Percentiles rank a stretch among this genome's conserved stretches.
Evolutionary conservation across 2,113 vertebrate species (phyloP).

Genomic region (Azemiops feae): DNA sequence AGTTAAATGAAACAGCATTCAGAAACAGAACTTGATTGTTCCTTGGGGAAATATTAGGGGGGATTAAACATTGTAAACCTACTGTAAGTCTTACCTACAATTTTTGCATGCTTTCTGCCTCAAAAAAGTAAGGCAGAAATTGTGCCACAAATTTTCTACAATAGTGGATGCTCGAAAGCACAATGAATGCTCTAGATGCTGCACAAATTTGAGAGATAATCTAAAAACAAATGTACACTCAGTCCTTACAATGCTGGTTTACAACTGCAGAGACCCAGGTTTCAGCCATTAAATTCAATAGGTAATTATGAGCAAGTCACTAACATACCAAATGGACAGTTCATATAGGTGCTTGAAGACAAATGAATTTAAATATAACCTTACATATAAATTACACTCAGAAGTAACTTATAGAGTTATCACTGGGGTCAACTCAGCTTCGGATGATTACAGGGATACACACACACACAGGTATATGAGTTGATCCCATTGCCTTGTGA

Average conservation of each 20-base stretch:
- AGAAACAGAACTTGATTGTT: not conserved
- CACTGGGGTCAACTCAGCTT: not conserved
- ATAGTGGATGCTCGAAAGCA: not conserved
- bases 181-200: not conserved
- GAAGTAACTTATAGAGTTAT: not conserved
- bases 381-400: not conserved
- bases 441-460: not conserved
- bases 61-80: not conserved
- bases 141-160: not conserved
- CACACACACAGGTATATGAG: not conserved
- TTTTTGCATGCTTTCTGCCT: not conserved
- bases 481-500: not conserved
- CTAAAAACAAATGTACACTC: not conserved
- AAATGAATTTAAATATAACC: not conserved
- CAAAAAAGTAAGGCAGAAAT: not conserved
- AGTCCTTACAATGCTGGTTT: not conserved
- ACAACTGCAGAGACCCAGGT: not conserved
- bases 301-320: not conserved
- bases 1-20: not conserved
- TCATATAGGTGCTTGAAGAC: not conserved
- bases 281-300: not conserved
- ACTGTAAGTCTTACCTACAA: not conserved
- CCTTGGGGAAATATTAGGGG: not conserved
- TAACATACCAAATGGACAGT: not conserved
- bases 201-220: not conserved